phyloP scores from a whole-genome alignment of 2,888 invertebrate genomes.

The Perithous albicinctus region DNA sequence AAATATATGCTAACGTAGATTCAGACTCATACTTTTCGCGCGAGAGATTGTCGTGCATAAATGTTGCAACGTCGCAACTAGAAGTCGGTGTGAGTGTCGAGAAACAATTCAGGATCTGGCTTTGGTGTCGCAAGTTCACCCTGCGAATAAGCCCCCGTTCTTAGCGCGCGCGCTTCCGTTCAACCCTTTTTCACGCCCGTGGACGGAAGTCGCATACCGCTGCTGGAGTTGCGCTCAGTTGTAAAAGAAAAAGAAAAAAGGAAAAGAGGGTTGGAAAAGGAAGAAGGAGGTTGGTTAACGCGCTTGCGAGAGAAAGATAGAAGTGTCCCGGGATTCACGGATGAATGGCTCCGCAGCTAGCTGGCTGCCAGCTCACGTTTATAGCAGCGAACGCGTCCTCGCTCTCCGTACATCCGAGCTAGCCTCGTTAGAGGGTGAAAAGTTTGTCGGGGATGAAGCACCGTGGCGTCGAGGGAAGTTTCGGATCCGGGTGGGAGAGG shows the following conservation, averaged over 20 bases:
- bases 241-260: background rate
- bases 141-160: constrained; percentile 14
- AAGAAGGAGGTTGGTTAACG: constrained; percentile 35
- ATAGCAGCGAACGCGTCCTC: constrained; percentile 31
- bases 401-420: constrained; percentile 13
- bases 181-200: constrained; percentile 44
- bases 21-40: background rate
- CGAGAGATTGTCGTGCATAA: constrained; percentile 27
- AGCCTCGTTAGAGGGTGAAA: constrained; percentile 31
- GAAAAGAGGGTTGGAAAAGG: background rate
- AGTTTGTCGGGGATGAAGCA: constrained; percentile 42
- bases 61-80: background rate
- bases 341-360: constrained; percentile 50
- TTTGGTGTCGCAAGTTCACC: constrained; percentile 13
- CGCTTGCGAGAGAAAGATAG: constrained; percentile 45
- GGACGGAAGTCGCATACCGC: constrained; percentile 42
- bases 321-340: constrained; percentile 45
- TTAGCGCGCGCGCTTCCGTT: constrained; percentile 39
- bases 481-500: constrained; percentile 46
- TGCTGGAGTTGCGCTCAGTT: background rate
- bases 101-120: constrained; percentile 50
- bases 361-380: constrained; percentile 51
- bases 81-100: background rate
- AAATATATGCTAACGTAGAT: background rate
- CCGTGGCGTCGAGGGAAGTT: constrained; percentile 45